Evolutionary conservation across 2,888 invertebrate genomes (phyloP).

Genomic region (Caenorhabditis drosophilae): DNA sequence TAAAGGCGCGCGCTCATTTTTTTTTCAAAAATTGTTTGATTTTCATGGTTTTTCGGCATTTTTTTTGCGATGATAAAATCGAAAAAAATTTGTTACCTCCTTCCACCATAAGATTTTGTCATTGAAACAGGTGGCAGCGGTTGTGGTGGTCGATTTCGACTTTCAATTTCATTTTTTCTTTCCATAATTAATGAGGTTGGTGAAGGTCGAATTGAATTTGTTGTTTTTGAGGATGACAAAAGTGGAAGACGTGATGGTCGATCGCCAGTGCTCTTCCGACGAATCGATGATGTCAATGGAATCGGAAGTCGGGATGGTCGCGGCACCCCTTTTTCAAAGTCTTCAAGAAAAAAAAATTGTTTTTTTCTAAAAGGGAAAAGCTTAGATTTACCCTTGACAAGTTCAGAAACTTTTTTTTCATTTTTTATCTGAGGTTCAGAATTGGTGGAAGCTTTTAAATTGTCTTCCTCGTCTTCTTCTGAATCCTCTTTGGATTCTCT

Average conservation of each 20-base stretch:
- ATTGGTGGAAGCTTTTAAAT: too few species aligned
- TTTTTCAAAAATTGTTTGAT: too few species aligned
- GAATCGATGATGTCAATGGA: slow-evolving; percentile 18
- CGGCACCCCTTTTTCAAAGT: slow-evolving; percentile 17
- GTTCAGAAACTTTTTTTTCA: slow-evolving; percentile 13
- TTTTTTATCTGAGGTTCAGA: too few species aligned
- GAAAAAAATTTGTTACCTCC: too few species aligned
- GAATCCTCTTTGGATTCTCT: slow-evolving; percentile 25
- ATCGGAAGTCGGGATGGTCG: slow-evolving; percentile 38
- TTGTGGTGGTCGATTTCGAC: slow-evolving; percentile 13
- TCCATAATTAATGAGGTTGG: slow-evolving; percentile 8
- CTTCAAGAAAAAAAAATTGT: too few species aligned
- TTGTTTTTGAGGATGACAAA: too few species aligned
- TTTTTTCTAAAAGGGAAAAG: too few species aligned
- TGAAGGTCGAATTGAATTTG: slow-evolving; percentile 5
- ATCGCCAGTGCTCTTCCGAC: neutral
- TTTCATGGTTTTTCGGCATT: too few species aligned
- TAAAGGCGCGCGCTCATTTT: too few species aligned
- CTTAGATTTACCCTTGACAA: too few species aligned
- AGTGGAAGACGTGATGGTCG: slow-evolving; percentile 3
- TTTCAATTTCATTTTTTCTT: slow-evolving; percentile 15
- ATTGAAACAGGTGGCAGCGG: too few species aligned
- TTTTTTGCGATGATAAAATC: too few species aligned
- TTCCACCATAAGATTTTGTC: slow-evolving; percentile 3
- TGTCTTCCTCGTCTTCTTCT: slow-evolving; percentile 26